Percentiles rank a stretch among this genome's conserved stretches.
phyloP scores from a whole-genome alignment of 2,113 vertebrate species.

The Macquaria ambigua region DNA sequence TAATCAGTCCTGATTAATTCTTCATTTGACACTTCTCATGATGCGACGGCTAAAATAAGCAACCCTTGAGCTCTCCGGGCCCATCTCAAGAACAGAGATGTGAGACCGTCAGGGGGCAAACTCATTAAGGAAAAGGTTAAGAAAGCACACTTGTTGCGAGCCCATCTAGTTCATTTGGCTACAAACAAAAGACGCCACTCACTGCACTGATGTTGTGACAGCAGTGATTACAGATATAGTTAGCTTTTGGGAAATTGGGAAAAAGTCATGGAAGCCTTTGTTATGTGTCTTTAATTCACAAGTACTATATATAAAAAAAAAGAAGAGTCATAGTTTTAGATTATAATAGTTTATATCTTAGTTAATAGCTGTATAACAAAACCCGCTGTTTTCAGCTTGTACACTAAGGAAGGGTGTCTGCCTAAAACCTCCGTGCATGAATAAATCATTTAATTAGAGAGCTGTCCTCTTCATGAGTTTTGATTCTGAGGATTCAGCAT shows the following conservation, averaged over 20 bases:
- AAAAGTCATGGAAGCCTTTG: neutral
- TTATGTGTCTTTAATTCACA: neutral
- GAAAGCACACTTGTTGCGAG: conserved; percentile 8
- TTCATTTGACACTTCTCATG: conserved; percentile 33
- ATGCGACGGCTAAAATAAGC: conserved; percentile 63
- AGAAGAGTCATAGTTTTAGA: no score
- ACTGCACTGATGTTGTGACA: neutral
- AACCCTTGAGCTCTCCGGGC: conserved; percentile 38
- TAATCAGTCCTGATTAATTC: conserved; percentile 70
- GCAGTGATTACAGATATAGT: neutral
- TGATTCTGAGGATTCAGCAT: neutral
- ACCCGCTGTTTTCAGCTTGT: neutral
- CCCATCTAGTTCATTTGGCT: conserved; percentile 8
- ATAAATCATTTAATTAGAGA: neutral
- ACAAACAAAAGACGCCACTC: neutral
- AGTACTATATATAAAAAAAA: no score
- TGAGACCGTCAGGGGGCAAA: conserved; percentile 39
- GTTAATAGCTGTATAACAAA: neutral
- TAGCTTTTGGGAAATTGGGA: neutral
- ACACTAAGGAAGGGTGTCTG: neutral
- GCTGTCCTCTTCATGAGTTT: neutral
- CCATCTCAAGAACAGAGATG: conserved; percentile 26
- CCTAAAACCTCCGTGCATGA: neutral
- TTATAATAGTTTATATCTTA: no score
- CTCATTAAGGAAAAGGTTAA: conserved; percentile 54